Evolutionary conservation across 2,797 vertebrate species (phyloP).

Genomic region (Calcarius lapponicus): DNA sequence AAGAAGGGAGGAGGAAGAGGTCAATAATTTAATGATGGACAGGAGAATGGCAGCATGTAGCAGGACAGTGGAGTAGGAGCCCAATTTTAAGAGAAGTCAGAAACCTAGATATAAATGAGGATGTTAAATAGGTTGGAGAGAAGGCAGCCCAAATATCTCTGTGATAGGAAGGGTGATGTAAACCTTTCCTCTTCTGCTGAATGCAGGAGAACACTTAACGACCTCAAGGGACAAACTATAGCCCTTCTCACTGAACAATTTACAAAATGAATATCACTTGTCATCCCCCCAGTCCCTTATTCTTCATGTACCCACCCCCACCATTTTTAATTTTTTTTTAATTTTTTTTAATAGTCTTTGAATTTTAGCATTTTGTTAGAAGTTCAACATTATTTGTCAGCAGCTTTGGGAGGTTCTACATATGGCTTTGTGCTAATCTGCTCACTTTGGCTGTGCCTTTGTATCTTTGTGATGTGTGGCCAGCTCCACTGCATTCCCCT

Average conservation of each 20-base stretch:
- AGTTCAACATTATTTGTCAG: constrained; percentile 16
- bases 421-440: constrained; percentile 19
- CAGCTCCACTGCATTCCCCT: neutral
- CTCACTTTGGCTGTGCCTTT: constrained; percentile 1
- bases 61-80: neutral
- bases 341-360: neutral
- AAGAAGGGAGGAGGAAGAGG: neutral
- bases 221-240: neutral
- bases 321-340: neutral
- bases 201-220: neutral
- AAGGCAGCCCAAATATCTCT: neutral
- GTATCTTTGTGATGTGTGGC: constrained; percentile 33
- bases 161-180: neutral
- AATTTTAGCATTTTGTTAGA: neutral
- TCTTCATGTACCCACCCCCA: neutral
- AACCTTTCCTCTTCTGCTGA: neutral
- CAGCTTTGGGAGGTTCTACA: neutral
- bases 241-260: neutral
- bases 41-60: neutral
- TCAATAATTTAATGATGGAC: neutral
- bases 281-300: rapidly evolving
- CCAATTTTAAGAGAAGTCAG: neutral
- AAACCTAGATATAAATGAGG: neutral
- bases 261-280: neutral
- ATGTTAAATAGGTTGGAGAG: neutral